A percentile compares a stretch with the other conserved stretches of the same genome.
Conservation (phyloP, 2,113 vertebrate genomes). For the Istiophorus platypterus region DNA sequence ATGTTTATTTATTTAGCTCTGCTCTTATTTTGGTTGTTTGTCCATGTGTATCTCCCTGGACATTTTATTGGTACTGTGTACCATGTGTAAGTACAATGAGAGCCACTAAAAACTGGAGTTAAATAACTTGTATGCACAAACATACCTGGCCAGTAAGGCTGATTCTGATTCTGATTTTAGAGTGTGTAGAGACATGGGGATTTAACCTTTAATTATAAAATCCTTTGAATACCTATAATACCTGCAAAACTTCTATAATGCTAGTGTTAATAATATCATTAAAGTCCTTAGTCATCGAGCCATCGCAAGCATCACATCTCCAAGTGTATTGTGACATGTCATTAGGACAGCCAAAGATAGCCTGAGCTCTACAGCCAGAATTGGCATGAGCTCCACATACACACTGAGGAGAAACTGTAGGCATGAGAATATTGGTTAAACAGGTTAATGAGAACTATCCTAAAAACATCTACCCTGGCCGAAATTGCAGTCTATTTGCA, state of each 20-base stretch:
- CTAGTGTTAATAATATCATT: not conserved
- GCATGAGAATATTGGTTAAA: constrained; percentile 9
- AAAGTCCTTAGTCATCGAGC: not conserved
- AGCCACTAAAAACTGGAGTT: too few species aligned
- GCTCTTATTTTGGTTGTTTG: too few species aligned
- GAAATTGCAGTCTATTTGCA: not conserved
- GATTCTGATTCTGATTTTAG: not conserved
- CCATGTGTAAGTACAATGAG: too few species aligned
- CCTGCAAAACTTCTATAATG: not conserved
- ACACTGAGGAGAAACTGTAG: not conserved
- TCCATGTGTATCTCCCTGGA: too few species aligned
- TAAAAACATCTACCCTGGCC: constrained; percentile 12
- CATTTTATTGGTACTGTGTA: too few species aligned
- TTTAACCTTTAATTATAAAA: not conserved
- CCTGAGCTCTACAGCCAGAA: constrained; percentile 1
- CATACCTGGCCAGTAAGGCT: too few species aligned
- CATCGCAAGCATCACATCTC: not conserved
- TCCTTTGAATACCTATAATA: not conserved
- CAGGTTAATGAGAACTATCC: not conserved
- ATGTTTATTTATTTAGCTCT: too few species aligned
- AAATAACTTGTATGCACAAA: too few species aligned
- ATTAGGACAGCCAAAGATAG: constrained; percentile 6
- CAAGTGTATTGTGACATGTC: not conserved
- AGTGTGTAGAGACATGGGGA: not conserved
- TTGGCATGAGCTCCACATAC: not conserved